These are phyloP conservation scores for Drosophila lowei DNA, from an alignment of 1,140 invertebrate species.

Conservation along the genomic window DNA sequence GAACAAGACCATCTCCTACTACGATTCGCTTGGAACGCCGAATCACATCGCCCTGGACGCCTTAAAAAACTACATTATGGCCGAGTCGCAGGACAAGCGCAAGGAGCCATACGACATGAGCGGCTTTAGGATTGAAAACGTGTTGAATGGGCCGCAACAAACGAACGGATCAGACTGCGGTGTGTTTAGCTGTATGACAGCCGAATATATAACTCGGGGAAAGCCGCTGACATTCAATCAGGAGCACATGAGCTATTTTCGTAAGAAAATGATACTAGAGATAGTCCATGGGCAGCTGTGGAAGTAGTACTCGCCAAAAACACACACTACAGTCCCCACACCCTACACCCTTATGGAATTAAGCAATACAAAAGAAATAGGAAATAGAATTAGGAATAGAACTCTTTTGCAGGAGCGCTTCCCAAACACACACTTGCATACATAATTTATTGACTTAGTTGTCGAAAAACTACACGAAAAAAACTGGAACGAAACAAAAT, in stretches of 20 bases:
- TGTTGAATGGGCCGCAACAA: conserved; percentile 94
- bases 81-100: conserved; percentile 95
- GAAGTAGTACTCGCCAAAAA: conserved; percentile 26
- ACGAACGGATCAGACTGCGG: conserved; percentile 98
- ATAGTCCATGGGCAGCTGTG: conserved; percentile 88
- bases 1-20: conserved; percentile 91
- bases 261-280: conserved; percentile 96
- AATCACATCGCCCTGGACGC: conserved; percentile 90
- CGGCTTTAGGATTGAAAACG: conserved; percentile 88
- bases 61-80: conserved; percentile 90
- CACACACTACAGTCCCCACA: neutral
- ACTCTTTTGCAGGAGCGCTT: too few species aligned
- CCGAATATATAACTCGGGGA: conserved; percentile 93
- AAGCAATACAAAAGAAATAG: too few species aligned
- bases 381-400: too few species aligned
- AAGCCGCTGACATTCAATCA: conserved; percentile 91
- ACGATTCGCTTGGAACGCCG: conserved; percentile 95
- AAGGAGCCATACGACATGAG: conserved; percentile 88
- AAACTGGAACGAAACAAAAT: too few species aligned
- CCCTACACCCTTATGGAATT: neutral
- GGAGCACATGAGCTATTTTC: conserved; percentile 96
- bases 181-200: conserved; percentile 98
- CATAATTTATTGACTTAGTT: too few species aligned
- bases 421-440: too few species aligned
- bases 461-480: too few species aligned